Conservation (phyloP, 1,140 invertebrate genomes). For the Caerostris darwini region DNA sequence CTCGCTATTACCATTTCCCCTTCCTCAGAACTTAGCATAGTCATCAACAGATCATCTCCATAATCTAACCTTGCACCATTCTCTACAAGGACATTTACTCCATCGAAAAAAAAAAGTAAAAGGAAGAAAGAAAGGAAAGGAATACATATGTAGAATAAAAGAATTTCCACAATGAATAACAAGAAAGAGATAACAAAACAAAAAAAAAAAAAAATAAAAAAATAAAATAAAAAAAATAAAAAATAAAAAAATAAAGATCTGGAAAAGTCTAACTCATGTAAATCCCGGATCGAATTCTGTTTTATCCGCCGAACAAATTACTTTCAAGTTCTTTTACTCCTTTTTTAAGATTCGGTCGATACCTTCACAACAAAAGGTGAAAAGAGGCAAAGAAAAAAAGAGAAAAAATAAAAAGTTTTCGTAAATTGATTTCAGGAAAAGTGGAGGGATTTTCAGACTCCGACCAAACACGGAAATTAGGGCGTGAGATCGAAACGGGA, state of each 20-base stretch:
- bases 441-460: slow-evolving; percentile 64
- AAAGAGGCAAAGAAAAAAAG: neutral
- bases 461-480: slow-evolving; percentile 64
- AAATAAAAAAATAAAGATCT: neutral
- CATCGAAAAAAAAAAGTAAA: neutral
- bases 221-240: slow-evolving; percentile 16
- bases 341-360: slow-evolving; percentile 9
- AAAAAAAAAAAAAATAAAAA: no score
- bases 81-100: neutral
- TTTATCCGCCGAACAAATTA: slow-evolving; percentile 70
- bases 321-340: slow-evolving; percentile 32
- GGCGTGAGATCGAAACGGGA: neutral
- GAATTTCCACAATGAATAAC: neutral
- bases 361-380: neutral
- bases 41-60: neutral
- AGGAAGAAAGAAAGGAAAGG: neutral
- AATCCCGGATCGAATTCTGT: slow-evolving; percentile 68
- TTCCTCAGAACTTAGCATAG: neutral
- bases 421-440: slow-evolving; percentile 21
- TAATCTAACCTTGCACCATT: neutral
- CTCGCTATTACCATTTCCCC: neutral
- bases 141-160: neutral
- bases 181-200: neutral
- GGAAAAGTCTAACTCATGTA: slow-evolving; percentile 67
- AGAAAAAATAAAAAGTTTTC: neutral